Evolutionary conservation across 2,113 vertebrate species (phyloP).

Genomic region (Petromus typicus): DNA sequence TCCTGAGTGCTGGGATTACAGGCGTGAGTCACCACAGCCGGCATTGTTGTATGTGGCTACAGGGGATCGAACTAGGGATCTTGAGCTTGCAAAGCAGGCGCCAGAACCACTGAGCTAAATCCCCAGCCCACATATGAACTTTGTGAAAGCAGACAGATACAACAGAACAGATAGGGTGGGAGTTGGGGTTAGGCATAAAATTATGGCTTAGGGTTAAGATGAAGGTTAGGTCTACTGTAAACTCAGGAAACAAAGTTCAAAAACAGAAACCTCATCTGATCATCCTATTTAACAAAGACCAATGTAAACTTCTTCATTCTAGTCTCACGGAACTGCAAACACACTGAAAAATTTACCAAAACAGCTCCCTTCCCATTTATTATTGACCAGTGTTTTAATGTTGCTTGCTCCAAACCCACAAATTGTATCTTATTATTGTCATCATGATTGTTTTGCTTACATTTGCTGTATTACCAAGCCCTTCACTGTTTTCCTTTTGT

Average conservation of each 20-base stretch:
- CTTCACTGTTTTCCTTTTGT: neutral
- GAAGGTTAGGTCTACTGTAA: neutral
- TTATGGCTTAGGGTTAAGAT: neutral
- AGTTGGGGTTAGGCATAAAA: neutral
- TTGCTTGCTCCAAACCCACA: slow-evolving; percentile 25
- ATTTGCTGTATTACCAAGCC: neutral
- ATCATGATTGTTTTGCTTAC: neutral
- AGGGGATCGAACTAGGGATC: no score
- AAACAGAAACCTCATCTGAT: neutral
- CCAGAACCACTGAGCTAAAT: no score
- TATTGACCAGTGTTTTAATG: neutral
- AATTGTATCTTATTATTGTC: neutral
- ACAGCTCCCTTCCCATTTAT: neutral
- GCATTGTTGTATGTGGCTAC: no score
- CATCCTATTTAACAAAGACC: neutral
- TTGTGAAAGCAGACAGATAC: neutral
- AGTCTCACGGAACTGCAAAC: slow-evolving; percentile 19
- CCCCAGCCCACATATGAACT: neutral
- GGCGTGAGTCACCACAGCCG: no score
- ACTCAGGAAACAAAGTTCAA: neutral
- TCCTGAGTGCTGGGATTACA: no score
- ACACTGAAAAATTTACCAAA: neutral
- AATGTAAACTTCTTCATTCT: neutral
- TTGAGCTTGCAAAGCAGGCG: no score
- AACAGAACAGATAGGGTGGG: neutral